Conservation (phyloP, 92 coral and sea anemone species). For the Heteractis magnifica region DNA sequence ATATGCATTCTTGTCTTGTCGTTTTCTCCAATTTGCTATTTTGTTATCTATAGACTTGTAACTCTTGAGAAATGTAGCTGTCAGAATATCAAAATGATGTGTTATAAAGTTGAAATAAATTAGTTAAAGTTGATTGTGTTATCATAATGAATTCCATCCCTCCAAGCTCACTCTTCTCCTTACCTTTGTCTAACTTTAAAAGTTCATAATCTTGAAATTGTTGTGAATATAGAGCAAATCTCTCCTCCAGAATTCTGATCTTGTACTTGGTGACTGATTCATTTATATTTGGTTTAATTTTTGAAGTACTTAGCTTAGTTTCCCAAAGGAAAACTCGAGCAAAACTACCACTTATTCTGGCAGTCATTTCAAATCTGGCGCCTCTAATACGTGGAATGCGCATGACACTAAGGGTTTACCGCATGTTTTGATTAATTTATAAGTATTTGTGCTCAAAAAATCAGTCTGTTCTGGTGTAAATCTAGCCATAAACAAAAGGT, state of each 20-base stretch:
- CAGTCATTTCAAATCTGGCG: slow-evolving; percentile 33
- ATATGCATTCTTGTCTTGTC: slow-evolving; percentile 32
- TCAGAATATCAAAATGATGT: not conserved
- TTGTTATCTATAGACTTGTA: slow-evolving; percentile 36
- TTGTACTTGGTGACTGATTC: slow-evolving; percentile 15
- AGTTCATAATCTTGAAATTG: slow-evolving; percentile 32
- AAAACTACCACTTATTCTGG: slow-evolving; percentile 23
- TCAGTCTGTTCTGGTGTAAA: no score
- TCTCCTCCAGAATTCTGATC: slow-evolving; percentile 20
- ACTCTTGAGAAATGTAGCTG: slow-evolving; percentile 43
- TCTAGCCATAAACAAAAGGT: no score
- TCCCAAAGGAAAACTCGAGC: slow-evolving; percentile 38
- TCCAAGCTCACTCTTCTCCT: not conserved
- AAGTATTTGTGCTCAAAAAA: no score
- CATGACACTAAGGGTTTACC: slow-evolving; percentile 12
- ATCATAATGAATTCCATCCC: not conserved
- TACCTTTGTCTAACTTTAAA: slow-evolving; percentile 37
- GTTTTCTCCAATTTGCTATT: slow-evolving; percentile 37
- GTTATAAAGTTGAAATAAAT: slow-evolving; percentile 1
- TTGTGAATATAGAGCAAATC: slow-evolving; percentile 20
- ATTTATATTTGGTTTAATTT: not conserved
- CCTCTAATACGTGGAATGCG: not conserved
- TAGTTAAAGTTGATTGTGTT: not conserved
- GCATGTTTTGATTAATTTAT: not conserved
- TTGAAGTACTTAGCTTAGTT: slow-evolving; percentile 10